Evolutionary conservation across 2,797 vertebrate species (phyloP).

Genomic region (Brachymystax lenok): DNA sequence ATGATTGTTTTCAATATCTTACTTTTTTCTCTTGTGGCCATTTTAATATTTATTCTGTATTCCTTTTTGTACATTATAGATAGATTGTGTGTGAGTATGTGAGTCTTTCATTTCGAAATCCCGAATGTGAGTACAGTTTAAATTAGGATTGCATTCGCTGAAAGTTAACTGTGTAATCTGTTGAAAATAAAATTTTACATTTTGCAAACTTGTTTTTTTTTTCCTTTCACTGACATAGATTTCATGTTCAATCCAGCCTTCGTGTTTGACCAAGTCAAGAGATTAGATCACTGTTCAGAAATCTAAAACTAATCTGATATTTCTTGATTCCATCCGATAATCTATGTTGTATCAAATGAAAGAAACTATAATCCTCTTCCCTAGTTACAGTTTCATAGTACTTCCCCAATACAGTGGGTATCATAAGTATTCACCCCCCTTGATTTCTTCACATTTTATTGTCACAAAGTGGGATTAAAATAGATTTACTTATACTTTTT

Average conservation of each 20-base stretch:
- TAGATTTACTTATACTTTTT: no score
- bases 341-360: neutral
- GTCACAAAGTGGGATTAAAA: no score
- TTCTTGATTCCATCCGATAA: neutral
- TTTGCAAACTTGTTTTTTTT: slow-evolving; percentile 78
- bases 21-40: slow-evolving; percentile 93
- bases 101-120: slow-evolving; percentile 99
- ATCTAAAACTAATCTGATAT: neutral
- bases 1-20: slow-evolving; percentile 97
- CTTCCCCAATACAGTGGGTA: neutral
- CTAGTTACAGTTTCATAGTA: neutral
- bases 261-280: neutral
- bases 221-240: slow-evolving; percentile 52
- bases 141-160: slow-evolving; percentile 99
- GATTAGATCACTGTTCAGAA: neutral
- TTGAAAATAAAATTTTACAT: slow-evolving; percentile 99
- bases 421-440: neutral
- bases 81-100: slow-evolving; percentile 96
- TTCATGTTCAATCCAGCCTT: slow-evolving; percentile 4
- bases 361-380: neutral
- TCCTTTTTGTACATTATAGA: slow-evolving; percentile 97
- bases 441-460: no score
- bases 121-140: slow-evolving; percentile 98
- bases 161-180: slow-evolving; percentile 99
- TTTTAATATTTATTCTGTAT: slow-evolving; percentile 94